Evolutionary conservation across 2,113 vertebrate species (phyloP).

Genomic region (Gymnarchus niloticus): DNA sequence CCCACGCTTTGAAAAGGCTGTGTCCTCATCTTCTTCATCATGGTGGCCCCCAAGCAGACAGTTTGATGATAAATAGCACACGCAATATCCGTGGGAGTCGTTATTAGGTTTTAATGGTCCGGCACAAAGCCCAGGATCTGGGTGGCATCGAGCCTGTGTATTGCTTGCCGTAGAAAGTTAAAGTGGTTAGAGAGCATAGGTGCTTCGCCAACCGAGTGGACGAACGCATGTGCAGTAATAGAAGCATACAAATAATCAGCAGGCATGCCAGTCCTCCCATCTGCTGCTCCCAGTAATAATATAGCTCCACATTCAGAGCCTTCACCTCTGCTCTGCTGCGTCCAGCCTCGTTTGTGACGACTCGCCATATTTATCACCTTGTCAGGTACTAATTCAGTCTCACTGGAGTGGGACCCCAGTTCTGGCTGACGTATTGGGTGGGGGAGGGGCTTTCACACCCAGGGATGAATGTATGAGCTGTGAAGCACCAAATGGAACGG

Average conservation of each 20-base stretch:
- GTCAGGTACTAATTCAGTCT: background rate
- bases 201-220: background rate
- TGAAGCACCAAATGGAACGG: background rate
- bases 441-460: background rate
- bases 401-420: too few species aligned
- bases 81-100: background rate
- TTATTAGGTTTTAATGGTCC: conserved; percentile 18
- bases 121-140: background rate
- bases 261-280: background rate
- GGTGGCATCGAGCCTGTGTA: background rate
- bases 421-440: background rate
- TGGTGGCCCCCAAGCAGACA: background rate
- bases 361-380: background rate
- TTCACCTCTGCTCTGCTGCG: background rate
- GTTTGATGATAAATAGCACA: background rate
- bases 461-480: background rate
- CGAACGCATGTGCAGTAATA: background rate
- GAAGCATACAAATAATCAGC: background rate
- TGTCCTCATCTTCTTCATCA: background rate
- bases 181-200: background rate
- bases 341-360: background rate
- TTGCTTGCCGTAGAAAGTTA: background rate
- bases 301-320: too few species aligned
- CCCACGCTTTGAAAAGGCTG: background rate
- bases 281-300: too few species aligned